Evolutionary conservation across 2,113 vertebrate genomes (phyloP), one percentile per base, ranked within the genome.

Genomic region (Regulus satrapa): DNA sequence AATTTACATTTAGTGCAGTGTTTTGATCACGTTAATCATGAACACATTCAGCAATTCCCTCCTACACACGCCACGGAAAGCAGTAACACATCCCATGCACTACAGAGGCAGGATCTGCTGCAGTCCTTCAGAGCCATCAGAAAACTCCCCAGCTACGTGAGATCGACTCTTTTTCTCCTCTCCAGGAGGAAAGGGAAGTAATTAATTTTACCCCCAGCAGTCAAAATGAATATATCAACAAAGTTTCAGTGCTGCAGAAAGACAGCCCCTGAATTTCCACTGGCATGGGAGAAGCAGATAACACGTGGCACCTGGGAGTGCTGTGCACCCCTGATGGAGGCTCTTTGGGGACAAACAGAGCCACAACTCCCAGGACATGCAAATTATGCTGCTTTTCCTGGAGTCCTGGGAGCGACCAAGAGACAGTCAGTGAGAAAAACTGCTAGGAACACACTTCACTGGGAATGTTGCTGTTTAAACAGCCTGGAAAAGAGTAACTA

Each of bases 1-100:
- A 99, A 98, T 98, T 97, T 96, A 98, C 82, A 98, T 98, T 98
- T 99, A 99, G 97, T 98, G 98, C 91, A 92, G 85, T 58, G 91
- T 97, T 89, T 76, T 14, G 62, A 86, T 94, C 89, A 92, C 72
- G 85, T 89, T 78, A 83, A 95, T 94, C 87, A 97, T 1, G 18
- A 98, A 84, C 90, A 95, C 93, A 66, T 61, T 76, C 72, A 94
- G 6, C 10, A 84, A 80, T 8, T 54, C 59, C 85, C 87, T 92
- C 74, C 87, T 72, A 34, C 8, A 8, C 77, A 69, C 2, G 5
- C 64, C 67, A 74, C 73, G 7, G 52, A 41, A 83, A 88, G 73
- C 26, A 79, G 67, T 13, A 41, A 61, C 68, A 54, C 5, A 12
- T 46, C 82, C 32, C 72, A 75, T 45, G 87, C 78, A 51, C 82